Conservation (phyloP, 2,888 invertebrate species). For the Noctua janthe region DNA sequence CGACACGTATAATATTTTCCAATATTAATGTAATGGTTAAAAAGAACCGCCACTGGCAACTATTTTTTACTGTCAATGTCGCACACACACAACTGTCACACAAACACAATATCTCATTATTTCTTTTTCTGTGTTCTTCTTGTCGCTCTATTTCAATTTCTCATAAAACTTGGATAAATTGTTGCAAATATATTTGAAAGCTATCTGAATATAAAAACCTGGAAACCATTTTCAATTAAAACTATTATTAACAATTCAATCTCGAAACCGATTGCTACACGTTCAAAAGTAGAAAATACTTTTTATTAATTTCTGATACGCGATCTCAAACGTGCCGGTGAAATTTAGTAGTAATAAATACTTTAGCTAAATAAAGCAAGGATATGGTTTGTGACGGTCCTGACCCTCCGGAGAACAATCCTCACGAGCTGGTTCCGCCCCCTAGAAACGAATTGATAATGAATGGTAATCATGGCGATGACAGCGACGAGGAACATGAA, state of each 20-base stretch:
- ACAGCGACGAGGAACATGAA: conserved; percentile 88
- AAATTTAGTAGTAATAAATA: conserved; percentile 9
- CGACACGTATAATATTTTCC: no score
- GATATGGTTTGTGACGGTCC: conserved; percentile 87
- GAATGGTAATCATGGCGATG: conserved; percentile 82
- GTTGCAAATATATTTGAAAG: neutral
- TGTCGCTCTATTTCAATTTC: neutral
- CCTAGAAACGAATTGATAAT: conserved; percentile 81
- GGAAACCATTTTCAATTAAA: conserved; percentile 2
- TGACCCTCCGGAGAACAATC: conserved; percentile 86
- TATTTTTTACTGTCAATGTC: neutral
- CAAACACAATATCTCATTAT: neutral
- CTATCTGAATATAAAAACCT: neutral
- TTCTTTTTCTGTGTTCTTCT: neutral
- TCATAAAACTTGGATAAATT: neutral
- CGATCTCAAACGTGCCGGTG: neutral
- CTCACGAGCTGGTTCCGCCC: conserved; percentile 84
- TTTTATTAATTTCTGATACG: neutral
- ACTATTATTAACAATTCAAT: neutral
- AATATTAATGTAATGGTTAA: no score
- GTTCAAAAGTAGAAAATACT: neutral
- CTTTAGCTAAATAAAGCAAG: neutral
- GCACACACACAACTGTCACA: neutral
- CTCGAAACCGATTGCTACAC: neutral
- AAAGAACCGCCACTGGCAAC: neutral